Base-by-base conservation (phyloP, 1,140 invertebrate species). In the Ceratina calcarata region DNA sequence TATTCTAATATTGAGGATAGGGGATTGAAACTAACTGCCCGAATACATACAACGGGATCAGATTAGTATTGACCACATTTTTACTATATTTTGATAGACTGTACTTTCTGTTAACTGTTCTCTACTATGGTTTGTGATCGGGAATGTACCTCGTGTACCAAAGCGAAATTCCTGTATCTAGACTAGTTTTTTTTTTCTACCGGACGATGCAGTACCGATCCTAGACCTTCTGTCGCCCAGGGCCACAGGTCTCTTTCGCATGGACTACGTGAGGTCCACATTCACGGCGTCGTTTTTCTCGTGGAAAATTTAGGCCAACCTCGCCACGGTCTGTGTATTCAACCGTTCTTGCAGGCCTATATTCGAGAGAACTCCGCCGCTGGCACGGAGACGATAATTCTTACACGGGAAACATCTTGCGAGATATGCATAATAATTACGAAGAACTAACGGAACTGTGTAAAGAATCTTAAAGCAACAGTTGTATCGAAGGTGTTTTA, bases 301-400 rank as follows among this genome's bases (percentile, higher is more conserved):
- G 70, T 37, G 66, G 51, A 70, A 72, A 84, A 85, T 85, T 84
- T 73, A 85, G 72, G 78, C 57, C 82, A 84, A 57, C 78, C 45
- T 20, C 60, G 27, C 67, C 15, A 77, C 13, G 65, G 66, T 37
- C 37, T 67, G 58, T 78, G 77, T 75, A 84, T 85, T 85, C 81
- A 85, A 62, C 24, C 20, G 60, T 58, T n/a, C 7, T 6, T 8
- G 67, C 67, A 32, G 55, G 15, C 8, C 18, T 24, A n/a, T 57
- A 57, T 70, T 70, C 53, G 22, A 32, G 22, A 32, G 67, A 24
- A 18, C 49, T n/a, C 22, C 16, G 51, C 24, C 18, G 67, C 24
- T 55, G 37, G 15, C 37, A 45, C 37, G 37, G 37, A 45, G 37
- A 45, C 37, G 37, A 45, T 2, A 45, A 45, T 45, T 45, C 37